A percentile compares a stretch with the other conserved stretches of the same genome.
phyloP scores from a whole-genome alignment of 2,888 invertebrate genomes.

The Clostera curtula region DNA sequence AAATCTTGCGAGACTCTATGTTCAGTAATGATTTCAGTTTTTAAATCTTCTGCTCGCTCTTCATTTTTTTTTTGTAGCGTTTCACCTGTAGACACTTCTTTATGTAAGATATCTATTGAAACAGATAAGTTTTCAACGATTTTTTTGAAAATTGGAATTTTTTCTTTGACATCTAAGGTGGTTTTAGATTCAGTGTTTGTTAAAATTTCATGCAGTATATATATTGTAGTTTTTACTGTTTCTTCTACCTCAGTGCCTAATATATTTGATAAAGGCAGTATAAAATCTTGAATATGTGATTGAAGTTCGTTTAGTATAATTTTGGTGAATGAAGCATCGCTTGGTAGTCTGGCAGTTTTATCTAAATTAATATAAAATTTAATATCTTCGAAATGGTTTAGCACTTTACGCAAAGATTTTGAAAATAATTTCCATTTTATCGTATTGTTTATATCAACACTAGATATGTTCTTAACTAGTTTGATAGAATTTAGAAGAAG shows the following conservation, averaged over 20 bases:
- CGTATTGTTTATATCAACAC: slow-evolving; percentile 19
- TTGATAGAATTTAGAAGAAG: slow-evolving; percentile 46
- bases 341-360: slow-evolving; percentile 62
- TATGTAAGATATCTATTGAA: slow-evolving; percentile 23
- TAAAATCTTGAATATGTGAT: slow-evolving; percentile 27
- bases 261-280: slow-evolving; percentile 21
- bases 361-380: slow-evolving; percentile 66
- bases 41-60: not conserved
- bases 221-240: slow-evolving; percentile 19
- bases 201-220: slow-evolving; percentile 28
- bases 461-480: slow-evolving; percentile 30
- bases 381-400: slow-evolving; percentile 65
- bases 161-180: slow-evolving; percentile 55
- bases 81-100: no score
- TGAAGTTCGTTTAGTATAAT: slow-evolving; percentile 50
- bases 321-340: slow-evolving; percentile 58
- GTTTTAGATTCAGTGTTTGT: slow-evolving; percentile 34
- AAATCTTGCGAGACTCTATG: not conserved
- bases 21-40: not conserved
- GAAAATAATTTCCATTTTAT: slow-evolving; percentile 38
- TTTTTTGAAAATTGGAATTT: slow-evolving; percentile 56
- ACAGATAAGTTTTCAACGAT: slow-evolving; percentile 30
- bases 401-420: slow-evolving; percentile 45
- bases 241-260: slow-evolving; percentile 17
- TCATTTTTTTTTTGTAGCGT: slow-evolving; percentile 5